Evolutionary conservation across 2,797 vertebrate species (phyloP).

Genomic region (Acropternis orthonyx): DNA sequence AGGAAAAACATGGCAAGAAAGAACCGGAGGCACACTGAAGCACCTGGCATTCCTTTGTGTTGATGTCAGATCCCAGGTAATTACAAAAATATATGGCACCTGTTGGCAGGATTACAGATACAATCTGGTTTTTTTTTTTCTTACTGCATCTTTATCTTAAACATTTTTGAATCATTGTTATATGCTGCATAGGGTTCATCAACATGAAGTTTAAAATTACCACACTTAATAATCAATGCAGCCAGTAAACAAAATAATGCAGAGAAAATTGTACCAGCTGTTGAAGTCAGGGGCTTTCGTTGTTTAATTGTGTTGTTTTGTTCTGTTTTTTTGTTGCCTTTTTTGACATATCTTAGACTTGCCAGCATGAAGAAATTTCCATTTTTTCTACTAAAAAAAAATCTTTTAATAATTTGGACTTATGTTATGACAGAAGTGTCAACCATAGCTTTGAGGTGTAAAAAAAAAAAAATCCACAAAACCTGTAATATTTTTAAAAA

Average conservation of each 20-base stretch:
- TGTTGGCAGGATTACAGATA: not conserved
- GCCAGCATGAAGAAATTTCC: not conserved
- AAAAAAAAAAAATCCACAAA: not conserved
- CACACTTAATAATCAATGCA: not conserved
- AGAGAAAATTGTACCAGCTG: not conserved
- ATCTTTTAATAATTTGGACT: not conserved
- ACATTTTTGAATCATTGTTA: not conserved
- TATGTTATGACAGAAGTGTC: not conserved
- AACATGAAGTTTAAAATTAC: not conserved
- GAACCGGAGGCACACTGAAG: not conserved
- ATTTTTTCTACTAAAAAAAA: not conserved
- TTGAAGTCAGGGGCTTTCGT: not conserved
- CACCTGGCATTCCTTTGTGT: not conserved
- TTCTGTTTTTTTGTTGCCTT: accelerated
- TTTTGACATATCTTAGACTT: not conserved
- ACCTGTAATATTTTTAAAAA: accelerated
- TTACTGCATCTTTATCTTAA: not conserved
- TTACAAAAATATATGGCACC: not conserved
- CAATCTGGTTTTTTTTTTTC: not conserved
- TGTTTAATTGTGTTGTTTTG: not conserved
- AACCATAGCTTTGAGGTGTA: not conserved
- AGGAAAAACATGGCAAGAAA: not conserved
- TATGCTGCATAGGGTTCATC: not conserved
- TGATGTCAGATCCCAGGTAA: slow-evolving; percentile 21
- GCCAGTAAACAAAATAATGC: not conserved